phyloP scores from a whole-genome alignment of 2,888 invertebrate genomes.

The Pristionchus japonicus region DNA sequence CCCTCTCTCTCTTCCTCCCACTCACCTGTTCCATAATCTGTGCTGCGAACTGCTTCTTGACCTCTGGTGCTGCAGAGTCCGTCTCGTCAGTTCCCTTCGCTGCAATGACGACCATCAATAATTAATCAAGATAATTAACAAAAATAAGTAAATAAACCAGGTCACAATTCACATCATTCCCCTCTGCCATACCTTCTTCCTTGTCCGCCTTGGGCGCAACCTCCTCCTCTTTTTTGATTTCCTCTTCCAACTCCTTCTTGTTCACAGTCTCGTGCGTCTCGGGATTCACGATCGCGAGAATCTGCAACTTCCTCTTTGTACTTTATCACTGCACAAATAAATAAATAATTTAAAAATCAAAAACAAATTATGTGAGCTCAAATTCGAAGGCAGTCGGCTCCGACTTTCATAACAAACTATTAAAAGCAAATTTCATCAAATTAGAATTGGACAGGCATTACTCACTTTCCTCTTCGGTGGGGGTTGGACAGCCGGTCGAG shows the following conservation, averaged over 20 bases:
- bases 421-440: too few relatives aligned
- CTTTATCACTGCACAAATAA: too few relatives aligned
- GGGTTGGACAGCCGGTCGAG: too few relatives aligned
- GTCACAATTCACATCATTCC: background rate
- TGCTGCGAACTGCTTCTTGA: constrained; percentile 32
- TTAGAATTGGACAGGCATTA: too few relatives aligned
- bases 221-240: constrained; percentile 11
- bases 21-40: constrained; percentile 20
- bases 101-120: too few relatives aligned
- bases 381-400: too few relatives aligned
- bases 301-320: background rate
- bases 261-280: background rate
- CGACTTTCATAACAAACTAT: too few relatives aligned
- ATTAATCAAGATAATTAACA: background rate
- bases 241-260: background rate
- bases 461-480: constrained; percentile 21
- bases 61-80: constrained; percentile 21
- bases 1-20: background rate
- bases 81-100: constrained; percentile 24
- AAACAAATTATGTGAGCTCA: too few relatives aligned
- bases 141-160: background rate
- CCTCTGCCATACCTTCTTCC: background rate
- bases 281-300: constrained; percentile 36
- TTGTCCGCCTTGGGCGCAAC: constrained; percentile 33
- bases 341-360: too few relatives aligned